These are phyloP conservation scores for Troides helena DNA, from an alignment of 2,888 invertebrate genomes.

Conservation along the genomic window DNA sequence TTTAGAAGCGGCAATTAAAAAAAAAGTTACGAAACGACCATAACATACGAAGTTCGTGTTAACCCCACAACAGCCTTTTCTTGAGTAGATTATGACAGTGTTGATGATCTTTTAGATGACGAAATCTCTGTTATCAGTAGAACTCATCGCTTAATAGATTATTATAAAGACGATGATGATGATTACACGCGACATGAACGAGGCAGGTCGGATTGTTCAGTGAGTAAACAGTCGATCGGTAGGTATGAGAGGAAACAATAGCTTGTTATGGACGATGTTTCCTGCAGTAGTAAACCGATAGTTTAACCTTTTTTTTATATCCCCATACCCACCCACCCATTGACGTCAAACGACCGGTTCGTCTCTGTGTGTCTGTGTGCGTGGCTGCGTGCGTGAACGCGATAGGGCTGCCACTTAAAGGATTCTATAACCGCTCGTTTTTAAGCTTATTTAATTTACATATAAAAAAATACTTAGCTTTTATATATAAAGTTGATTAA, in stretches of 20 bases:
- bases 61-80: too few species aligned
- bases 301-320: conserved; percentile 64
- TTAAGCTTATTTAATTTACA: too few species aligned
- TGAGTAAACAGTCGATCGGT: conserved; percentile 38
- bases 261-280: conserved; percentile 62
- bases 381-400: background rate
- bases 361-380: conserved; percentile 43
- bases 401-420: conserved; percentile 38
- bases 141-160: conserved; percentile 23
- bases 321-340: conserved; percentile 61
- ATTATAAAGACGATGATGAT: background rate
- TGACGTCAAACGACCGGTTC: conserved; percentile 68
- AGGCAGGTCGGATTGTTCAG: conserved; percentile 14
- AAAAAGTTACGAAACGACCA: too few species aligned
- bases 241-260: conserved; percentile 55
- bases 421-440: conserved; percentile 8
- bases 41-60: too few species aligned
- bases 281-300: conserved; percentile 70
- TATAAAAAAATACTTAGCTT: too few species aligned
- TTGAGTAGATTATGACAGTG: background rate
- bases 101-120: conserved; percentile 3
- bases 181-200: conserved; percentile 11
- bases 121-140: background rate
- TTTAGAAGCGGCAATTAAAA: too few species aligned
- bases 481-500: too few species aligned